phyloP scores from a whole-genome alignment of 2,797 vertebrate genomes.

The Anguilla anguilla region DNA sequence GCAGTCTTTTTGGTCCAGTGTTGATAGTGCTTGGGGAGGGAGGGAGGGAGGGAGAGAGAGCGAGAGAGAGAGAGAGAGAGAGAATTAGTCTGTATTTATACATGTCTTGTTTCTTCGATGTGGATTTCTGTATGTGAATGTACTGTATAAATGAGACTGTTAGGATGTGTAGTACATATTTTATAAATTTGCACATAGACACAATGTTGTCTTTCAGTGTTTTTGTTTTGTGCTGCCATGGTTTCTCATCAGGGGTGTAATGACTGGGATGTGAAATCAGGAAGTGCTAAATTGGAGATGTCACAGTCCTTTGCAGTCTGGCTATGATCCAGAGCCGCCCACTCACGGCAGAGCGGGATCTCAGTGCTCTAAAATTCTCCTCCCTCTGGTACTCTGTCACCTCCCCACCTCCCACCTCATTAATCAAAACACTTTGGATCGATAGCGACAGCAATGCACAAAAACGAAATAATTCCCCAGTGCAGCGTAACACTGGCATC shows the following conservation, averaged over 20 bases:
- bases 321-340: not conserved
- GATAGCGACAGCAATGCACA: not conserved
- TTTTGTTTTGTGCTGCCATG: too few relatives aligned
- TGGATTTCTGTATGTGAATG: too few relatives aligned
- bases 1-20: too few relatives aligned
- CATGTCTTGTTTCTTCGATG: too few relatives aligned
- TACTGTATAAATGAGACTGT: too few relatives aligned
- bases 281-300: not conserved
- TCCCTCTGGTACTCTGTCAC: not conserved
- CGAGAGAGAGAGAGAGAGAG: too few relatives aligned
- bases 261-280: not conserved
- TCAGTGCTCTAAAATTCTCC: not conserved
- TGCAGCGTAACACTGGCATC: not conserved
- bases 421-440: not conserved
- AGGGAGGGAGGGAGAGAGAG: too few relatives aligned
- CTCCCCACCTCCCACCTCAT: not conserved
- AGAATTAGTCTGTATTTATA: too few relatives aligned
- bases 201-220: too few relatives aligned
- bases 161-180: too few relatives aligned
- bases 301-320: not conserved
- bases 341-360: not conserved
- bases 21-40: too few relatives aligned
- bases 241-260: not conserved
- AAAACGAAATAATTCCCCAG: not conserved
- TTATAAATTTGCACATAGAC: too few relatives aligned